Conservation (phyloP, 2,888 invertebrate species). For the Quadroppia sp. region DNA sequence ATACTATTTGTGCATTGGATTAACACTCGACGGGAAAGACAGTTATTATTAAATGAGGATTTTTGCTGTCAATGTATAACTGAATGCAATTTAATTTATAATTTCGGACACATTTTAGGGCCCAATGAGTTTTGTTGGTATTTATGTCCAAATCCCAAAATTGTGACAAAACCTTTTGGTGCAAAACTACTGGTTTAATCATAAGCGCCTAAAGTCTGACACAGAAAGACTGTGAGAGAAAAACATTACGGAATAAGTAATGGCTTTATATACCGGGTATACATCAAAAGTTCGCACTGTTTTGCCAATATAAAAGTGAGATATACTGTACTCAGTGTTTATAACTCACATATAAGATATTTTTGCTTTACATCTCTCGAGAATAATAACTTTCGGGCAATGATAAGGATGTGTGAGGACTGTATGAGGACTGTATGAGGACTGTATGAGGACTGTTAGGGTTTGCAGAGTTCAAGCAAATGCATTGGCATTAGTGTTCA, state of each 20-base stretch:
- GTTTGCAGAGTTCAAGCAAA: neutral
- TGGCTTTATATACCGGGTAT: constrained; percentile 8
- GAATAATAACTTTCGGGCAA: constrained; percentile 22
- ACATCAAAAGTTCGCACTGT: constrained; percentile 5
- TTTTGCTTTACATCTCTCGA: constrained; percentile 26
- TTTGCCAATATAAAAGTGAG: neutral
- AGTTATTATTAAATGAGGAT: constrained; percentile 26
- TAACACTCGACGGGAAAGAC: constrained; percentile 14
- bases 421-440: no score
- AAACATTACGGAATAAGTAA: constrained; percentile 20
- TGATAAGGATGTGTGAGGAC: constrained; percentile 9
- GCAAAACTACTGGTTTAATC: neutral
- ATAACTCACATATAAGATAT: neutral
- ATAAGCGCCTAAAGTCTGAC: neutral
- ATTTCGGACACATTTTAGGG: neutral
- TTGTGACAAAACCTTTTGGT: constrained; percentile 7
- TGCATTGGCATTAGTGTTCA: neutral
- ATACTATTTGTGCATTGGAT: constrained; percentile 24
- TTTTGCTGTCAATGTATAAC: constrained; percentile 24
- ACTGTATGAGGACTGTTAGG: no score
- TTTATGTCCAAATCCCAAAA: neutral
- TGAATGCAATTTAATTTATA: constrained; percentile 18
- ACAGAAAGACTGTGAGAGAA: neutral
- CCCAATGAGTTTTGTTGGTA: neutral
- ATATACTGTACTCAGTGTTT: neutral